Base-by-base conservation (phyloP, 2,113 vertebrate genomes). In the Antigone vipio region DNA sequence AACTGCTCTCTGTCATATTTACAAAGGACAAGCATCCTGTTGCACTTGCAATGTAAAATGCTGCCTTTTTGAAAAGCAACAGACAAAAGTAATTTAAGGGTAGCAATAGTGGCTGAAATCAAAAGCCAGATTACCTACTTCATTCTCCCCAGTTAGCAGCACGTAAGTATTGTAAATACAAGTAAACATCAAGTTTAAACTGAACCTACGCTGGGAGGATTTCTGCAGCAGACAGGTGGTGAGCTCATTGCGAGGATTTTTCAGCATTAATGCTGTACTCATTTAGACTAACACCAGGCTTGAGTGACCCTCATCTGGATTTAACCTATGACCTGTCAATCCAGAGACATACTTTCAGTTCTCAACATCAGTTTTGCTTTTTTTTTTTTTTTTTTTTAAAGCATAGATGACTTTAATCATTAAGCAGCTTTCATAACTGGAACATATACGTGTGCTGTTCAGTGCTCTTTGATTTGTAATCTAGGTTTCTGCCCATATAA, bases 281-380 rank as follows among this genome's bases (percentile, higher is more conserved):
- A 95, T 96, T 95, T 94, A 81, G 87, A 14, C 59, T 92, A 97
- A 96, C 95, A 92, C 78, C 86, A 96, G 89, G 95, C 96, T 95
- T 85, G 92, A 92, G 88, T 87, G 92, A 97, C 97, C 94, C 94
- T 95, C 88, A 95, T 97, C 94, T 97, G 94, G 90, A 78, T 96
- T 97, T 94, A 97, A 97, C 95, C 92, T 93, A 53, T 96, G 93
- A 96, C 79, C 88, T 23, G 47, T 76, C 85, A 97, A 95, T 97
- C 95, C 75, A 84, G 77, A 91, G 63, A 77, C 67, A 82, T 92
- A 80, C 74, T 96, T 95, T 95, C 55, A 72, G 88, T 74, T 63
- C 69, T 91, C 84, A 26, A 2, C 67, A 93, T 62, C 80, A 85
- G 86, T 56, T 93, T 88, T 66, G 9, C 5, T 35, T 56, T 29